Conservation (phyloP, 2,113 vertebrate species). For the Hippocampus comes region DNA sequence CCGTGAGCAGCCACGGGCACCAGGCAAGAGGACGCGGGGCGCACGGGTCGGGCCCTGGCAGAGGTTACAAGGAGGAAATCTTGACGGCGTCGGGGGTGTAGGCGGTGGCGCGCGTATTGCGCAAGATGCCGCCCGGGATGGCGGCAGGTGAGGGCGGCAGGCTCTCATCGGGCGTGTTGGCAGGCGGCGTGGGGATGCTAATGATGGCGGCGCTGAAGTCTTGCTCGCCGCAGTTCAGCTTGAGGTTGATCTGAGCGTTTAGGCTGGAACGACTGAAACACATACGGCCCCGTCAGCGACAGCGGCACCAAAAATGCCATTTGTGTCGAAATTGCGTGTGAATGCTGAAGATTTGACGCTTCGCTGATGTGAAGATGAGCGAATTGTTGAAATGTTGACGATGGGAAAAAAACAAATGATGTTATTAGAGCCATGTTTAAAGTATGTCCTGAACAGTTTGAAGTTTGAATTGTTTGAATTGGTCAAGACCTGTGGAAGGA, state of each 20-base stretch:
- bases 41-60: background rate
- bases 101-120: slow-evolving; percentile 77
- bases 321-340: background rate
- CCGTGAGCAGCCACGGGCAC: background rate
- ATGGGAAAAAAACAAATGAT: too few relatives aligned
- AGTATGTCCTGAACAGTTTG: too few relatives aligned
- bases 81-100: slow-evolving; percentile 80
- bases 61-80: slow-evolving; percentile 86
- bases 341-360: background rate
- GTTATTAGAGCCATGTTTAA: too few relatives aligned
- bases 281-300: background rate
- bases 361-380: background rate
- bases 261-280: slow-evolving; percentile 82
- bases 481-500: too few relatives aligned
- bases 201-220: slow-evolving; percentile 87
- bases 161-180: slow-evolving; percentile 85
- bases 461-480: too few relatives aligned
- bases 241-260: slow-evolving; percentile 81
- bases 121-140: slow-evolving; percentile 68
- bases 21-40: background rate
- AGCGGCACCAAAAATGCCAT: background rate
- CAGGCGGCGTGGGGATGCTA: slow-evolving; percentile 86
- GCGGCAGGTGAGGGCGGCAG: slow-evolving; percentile 75
- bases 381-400: background rate
- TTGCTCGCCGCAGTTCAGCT: slow-evolving; percentile 82